These are phyloP conservation scores for Sisor rabdophorus DNA, from an alignment of 2,113 vertebrate genomes.

Conservation along the genomic window DNA sequence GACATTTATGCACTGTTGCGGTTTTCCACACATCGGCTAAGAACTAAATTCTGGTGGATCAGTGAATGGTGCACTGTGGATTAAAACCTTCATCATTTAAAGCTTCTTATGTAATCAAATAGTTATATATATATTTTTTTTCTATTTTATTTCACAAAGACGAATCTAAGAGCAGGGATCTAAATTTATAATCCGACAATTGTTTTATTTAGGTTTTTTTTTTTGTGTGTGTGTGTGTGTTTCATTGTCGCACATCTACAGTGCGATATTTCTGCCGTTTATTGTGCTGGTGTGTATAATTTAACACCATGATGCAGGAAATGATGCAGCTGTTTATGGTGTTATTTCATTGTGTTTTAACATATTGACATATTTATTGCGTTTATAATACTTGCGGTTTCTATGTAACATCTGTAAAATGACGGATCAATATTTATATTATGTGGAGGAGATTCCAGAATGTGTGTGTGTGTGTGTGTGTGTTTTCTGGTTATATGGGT, in stretches of 20 bases:
- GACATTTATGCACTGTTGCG: neutral
- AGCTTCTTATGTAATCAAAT: neutral
- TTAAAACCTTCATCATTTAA: neutral
- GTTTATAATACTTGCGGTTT: constrained; percentile 7
- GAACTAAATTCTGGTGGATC: neutral
- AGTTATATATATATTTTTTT: neutral
- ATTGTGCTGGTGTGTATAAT: too few relatives aligned
- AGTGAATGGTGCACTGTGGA: neutral
- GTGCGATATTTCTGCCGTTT: neutral
- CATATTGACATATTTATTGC: constrained; percentile 38
- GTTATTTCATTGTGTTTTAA: neutral
- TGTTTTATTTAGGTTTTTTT: too few relatives aligned
- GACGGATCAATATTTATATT: constrained; percentile 8
- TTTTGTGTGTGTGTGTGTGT: neutral
- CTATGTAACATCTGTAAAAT: constrained; percentile 6
- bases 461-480: neutral
- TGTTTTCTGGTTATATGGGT: neutral
- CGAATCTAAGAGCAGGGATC: neutral
- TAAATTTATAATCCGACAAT: neutral
- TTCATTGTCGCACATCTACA: neutral
- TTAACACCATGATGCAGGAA: neutral
- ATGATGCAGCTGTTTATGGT: constrained; percentile 23
- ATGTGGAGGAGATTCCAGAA: neutral
- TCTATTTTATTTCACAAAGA: neutral
- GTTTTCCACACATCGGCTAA: neutral